phyloP scores from a whole-genome alignment of 1,140 invertebrate species.

The Zaprionus africanus region DNA sequence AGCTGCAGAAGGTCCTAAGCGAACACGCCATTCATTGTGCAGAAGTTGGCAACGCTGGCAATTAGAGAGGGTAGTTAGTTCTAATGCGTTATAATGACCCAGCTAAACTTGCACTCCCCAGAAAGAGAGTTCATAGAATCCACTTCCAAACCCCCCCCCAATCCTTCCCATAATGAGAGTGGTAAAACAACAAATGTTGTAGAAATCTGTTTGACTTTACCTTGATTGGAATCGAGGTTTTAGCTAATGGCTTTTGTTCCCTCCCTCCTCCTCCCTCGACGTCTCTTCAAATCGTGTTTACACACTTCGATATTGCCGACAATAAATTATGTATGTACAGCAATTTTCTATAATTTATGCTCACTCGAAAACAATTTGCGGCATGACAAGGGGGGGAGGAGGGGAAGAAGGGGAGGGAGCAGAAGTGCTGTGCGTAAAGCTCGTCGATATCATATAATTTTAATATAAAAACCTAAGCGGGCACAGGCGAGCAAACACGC shows the following conservation, averaged over 20 bases:
- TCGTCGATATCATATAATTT: constrained; percentile 71
- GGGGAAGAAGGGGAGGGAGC: background rate
- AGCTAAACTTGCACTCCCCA: constrained; percentile 8
- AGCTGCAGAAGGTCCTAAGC: background rate
- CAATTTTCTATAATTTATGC: constrained; percentile 77
- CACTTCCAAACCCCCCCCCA: background rate
- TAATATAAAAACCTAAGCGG: constrained; percentile 51
- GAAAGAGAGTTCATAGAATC: background rate
- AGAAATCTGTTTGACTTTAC: constrained; percentile 1
- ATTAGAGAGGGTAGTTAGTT: constrained; percentile 70
- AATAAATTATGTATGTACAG: constrained; percentile 67
- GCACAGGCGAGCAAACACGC: constrained; percentile 43
- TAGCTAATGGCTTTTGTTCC: background rate
- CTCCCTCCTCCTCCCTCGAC: background rate
- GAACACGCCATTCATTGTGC: constrained; percentile 51
- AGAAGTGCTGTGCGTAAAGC: constrained; percentile 20
- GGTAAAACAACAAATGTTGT: background rate
- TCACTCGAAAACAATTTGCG: constrained; percentile 70
- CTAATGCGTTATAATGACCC: constrained; percentile 76
- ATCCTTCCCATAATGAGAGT: background rate
- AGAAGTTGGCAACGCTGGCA: constrained; percentile 64
- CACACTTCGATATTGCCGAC: constrained; percentile 60
- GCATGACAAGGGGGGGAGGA: background rate
- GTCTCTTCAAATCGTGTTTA: constrained; percentile 42
- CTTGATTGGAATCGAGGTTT: constrained; percentile 3